A percentile compares a stretch with the other conserved stretches of the same genome.
phyloP scores from a whole-genome alignment of 2,113 vertebrate genomes.

The Platichthys flesus region DNA sequence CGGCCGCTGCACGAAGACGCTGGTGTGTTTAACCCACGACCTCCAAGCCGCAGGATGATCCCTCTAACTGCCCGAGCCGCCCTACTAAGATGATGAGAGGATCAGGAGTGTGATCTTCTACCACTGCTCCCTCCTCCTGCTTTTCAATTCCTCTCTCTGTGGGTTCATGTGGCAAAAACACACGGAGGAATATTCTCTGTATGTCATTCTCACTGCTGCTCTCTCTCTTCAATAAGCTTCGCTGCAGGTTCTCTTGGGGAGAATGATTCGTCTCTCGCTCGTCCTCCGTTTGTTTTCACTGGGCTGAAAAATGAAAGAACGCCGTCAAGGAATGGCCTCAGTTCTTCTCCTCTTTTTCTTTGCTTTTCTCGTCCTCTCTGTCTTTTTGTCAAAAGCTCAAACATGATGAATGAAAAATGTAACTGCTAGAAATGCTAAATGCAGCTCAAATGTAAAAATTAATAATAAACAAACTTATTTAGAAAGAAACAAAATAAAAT shows the following conservation, averaged over 20 bases:
- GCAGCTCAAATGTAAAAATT: no score
- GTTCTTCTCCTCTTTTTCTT: constrained; percentile 18
- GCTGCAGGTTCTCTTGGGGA: constrained; percentile 34
- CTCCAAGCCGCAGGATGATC: neutral
- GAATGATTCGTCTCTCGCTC: constrained; percentile 49
- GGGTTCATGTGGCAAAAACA: constrained; percentile 14
- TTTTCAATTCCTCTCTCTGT: constrained; percentile 56
- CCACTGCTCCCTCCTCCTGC: constrained; percentile 21
- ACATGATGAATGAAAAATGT: no score
- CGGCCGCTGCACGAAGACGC: no score
- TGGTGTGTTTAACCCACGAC: constrained; percentile 17
- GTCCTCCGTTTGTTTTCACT: constrained; percentile 52
- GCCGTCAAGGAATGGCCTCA: constrained; percentile 3
- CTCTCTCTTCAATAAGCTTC: constrained; percentile 11
- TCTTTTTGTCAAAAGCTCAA: neutral
- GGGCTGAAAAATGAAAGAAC: constrained; percentile 52
- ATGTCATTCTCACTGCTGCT: constrained; percentile 21
- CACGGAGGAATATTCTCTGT: constrained; percentile 21
- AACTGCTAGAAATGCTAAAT: no score
- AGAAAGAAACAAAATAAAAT: no score
- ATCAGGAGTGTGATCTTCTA: constrained; percentile 6
- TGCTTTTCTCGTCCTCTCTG: neutral
- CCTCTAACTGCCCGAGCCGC: neutral
- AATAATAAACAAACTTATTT: no score
- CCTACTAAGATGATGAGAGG: constrained; percentile 21